These are phyloP conservation scores for Athrips mouffetella DNA, from an alignment of 2,888 invertebrate species.

Conservation along the genomic window DNA sequence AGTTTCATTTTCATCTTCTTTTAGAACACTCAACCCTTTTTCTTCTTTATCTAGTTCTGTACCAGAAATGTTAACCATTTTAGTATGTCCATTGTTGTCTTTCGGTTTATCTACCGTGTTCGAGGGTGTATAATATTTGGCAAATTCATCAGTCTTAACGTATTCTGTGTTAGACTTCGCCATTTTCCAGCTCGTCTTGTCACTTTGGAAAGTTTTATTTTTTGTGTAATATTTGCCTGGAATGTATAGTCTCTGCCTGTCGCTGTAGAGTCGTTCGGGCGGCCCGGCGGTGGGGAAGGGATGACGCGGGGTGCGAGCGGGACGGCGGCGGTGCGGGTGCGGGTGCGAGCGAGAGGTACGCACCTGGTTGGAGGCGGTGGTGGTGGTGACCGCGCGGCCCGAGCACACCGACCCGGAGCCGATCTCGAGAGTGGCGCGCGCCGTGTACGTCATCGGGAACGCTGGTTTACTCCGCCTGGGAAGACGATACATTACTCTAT, in stretches of 20 bases:
- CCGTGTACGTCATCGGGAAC: conserved; percentile 74
- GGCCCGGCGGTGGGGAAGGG: conserved; percentile 18
- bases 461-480: conserved; percentile 67
- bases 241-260: conserved; percentile 13
- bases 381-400: conserved; percentile 75
- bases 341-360: conserved; percentile 41
- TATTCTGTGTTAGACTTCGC: not conserved
- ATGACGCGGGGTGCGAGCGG: conserved; percentile 17
- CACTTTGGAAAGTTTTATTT: not conserved
- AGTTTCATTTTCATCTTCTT: not conserved
- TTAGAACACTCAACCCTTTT: not conserved
- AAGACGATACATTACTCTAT: conserved; percentile 26
- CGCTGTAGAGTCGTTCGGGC: conserved; percentile 14
- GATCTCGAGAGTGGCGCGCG: conserved; percentile 74
- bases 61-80: not conserved
- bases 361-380: conserved; percentile 75
- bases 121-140: not conserved
- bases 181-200: not conserved
- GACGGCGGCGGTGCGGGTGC: conserved; percentile 21
- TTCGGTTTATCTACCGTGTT: not conserved
- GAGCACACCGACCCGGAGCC: conserved; percentile 70
- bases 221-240: not conserved
- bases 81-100: not conserved
- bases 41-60: not conserved
- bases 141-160: not conserved